A percentile compares a stretch with the other conserved stretches of the same genome.
Evolutionary conservation across 2,797 vertebrate genomes (phyloP).

Genomic region (Amphiprion clarkii): DNA sequence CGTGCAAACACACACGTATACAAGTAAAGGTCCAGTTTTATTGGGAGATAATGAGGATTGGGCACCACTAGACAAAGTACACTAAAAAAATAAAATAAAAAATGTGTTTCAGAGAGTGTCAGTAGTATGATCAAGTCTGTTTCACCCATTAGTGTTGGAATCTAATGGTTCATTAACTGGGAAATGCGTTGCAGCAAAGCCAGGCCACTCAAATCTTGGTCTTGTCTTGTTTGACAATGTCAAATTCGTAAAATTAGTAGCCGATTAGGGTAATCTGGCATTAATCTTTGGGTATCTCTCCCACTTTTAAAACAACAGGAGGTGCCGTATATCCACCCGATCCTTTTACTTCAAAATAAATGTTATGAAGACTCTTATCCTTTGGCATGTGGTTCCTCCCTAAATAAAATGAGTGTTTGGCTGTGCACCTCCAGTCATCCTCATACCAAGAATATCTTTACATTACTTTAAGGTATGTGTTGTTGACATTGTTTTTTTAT

Average conservation of each 20-base stretch:
- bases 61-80: slow-evolving; percentile 18
- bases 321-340: slow-evolving; percentile 17
- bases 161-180: slow-evolving; percentile 26
- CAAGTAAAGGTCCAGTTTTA: slow-evolving; percentile 8
- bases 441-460: slow-evolving; percentile 63
- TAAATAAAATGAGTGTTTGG: slow-evolving; percentile 32
- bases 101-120: slow-evolving; percentile 12
- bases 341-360: slow-evolving; percentile 20
- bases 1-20: slow-evolving; percentile 11
- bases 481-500: slow-evolving; percentile 68
- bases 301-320: slow-evolving; percentile 42
- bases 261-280: slow-evolving; percentile 50
- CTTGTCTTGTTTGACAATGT: slow-evolving; percentile 67
- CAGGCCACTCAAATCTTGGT: slow-evolving; percentile 36
- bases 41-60: slow-evolving; percentile 4
- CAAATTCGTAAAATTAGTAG: slow-evolving; percentile 44
- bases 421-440: slow-evolving; percentile 43
- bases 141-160: slow-evolving; percentile 40
- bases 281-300: slow-evolving; percentile 55
- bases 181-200: slow-evolving; percentile 36
- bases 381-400: slow-evolving; percentile 35
- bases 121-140: slow-evolving; percentile 27
- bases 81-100: slow-evolving; percentile 19
- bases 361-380: slow-evolving; percentile 35
- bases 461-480: slow-evolving; percentile 55